These are phyloP conservation scores for Dendrolimus kikuchii DNA, from an alignment of 1,140 invertebrate species.

Conservation along the genomic window DNA sequence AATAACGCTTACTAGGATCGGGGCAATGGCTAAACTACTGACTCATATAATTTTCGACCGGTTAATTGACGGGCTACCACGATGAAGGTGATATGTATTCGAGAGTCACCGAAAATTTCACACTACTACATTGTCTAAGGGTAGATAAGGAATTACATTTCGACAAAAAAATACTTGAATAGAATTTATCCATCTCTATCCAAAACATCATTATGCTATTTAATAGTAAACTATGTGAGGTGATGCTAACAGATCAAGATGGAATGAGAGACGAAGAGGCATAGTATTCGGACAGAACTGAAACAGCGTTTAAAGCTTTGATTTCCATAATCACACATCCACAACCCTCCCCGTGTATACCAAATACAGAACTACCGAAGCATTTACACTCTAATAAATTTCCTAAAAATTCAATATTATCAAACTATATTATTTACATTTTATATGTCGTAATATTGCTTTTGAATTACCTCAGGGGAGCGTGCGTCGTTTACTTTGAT, in stretches of 20 bases:
- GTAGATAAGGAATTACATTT: too few species aligned
- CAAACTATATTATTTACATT: constrained; percentile 72
- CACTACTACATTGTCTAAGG: too few species aligned
- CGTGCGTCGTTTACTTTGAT: constrained; percentile 59
- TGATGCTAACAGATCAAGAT: neutral
- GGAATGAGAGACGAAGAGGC: constrained; percentile 29
- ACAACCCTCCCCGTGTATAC: constrained; percentile 43
- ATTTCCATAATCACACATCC: constrained; percentile 66
- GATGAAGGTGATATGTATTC: too few species aligned
- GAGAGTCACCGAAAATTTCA: too few species aligned
- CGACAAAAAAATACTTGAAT: too few species aligned
- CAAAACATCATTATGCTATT: neutral
- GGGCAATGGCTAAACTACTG: too few species aligned
- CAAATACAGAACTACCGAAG: constrained; percentile 56
- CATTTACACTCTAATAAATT: constrained; percentile 63
- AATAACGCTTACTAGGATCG: too few species aligned
- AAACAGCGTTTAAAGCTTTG: constrained; percentile 67
- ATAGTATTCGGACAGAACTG: constrained; percentile 44
- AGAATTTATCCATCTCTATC: neutral
- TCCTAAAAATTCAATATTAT: constrained; percentile 67
- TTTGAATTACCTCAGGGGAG: constrained; percentile 67
- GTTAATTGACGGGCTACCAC: too few species aligned
- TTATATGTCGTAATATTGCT: constrained; percentile 71
- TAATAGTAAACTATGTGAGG: constrained; percentile 1
- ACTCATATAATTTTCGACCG: too few species aligned